These are phyloP conservation scores for Cordylochernes scorpioides DNA, from an alignment of 2,888 invertebrate genomes.

Conservation along the genomic window DNA sequence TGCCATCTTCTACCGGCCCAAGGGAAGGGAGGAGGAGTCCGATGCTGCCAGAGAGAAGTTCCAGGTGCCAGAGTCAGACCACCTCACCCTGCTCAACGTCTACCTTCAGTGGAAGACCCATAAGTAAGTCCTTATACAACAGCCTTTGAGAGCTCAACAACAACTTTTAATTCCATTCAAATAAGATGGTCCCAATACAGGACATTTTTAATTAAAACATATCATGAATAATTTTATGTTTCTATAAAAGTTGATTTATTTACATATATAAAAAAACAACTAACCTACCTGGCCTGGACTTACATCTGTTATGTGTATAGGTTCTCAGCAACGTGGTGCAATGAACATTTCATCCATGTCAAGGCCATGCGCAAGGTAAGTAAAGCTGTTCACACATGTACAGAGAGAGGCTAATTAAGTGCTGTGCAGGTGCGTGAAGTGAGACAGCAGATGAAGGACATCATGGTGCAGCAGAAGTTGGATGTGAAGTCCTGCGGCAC, in stretches of 20 bases:
- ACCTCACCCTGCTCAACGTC: constrained; percentile 79
- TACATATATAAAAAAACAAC: no score
- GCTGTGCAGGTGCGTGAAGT: constrained; percentile 53
- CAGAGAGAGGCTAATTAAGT: no score
- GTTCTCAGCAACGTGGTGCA: constrained; percentile 77
- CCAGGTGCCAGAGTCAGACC: constrained; percentile 95
- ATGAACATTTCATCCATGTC: constrained; percentile 87
- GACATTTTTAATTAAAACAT: no score
- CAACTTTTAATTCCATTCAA: not conserved
- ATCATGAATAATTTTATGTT: no score
- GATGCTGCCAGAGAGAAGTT: constrained; percentile 92
- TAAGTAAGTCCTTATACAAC: constrained; percentile 27
- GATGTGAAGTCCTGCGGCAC: constrained; percentile 69
- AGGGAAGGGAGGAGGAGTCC: constrained; percentile 91
- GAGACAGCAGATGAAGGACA: constrained; percentile 81
- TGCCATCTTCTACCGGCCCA: constrained; percentile 91
- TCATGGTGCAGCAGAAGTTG: constrained; percentile 77
- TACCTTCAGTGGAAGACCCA: constrained; percentile 96
- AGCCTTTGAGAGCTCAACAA: not conserved
- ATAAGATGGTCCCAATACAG: no score
- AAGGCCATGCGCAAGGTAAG: constrained; percentile 75
- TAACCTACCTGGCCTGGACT: not conserved
- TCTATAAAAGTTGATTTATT: no score
- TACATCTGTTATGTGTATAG: constrained; percentile 23
- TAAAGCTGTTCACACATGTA: not conserved